phyloP scores from a whole-genome alignment of 2,113 vertebrate genomes.

The Kryptolebias marmoratus region DNA sequence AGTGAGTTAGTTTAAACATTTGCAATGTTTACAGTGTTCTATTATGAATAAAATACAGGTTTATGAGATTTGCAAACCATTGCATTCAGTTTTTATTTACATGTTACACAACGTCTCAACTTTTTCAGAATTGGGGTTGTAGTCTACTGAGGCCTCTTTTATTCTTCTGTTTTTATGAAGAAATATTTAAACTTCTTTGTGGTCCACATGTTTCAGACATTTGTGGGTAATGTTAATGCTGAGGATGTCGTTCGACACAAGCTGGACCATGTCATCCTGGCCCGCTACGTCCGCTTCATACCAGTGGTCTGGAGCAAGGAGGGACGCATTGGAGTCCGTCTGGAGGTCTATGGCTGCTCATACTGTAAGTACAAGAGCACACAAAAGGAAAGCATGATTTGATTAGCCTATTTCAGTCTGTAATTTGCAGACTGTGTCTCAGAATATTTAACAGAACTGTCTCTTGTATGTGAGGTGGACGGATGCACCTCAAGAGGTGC shows the following conservation, averaged over 20 bases:
- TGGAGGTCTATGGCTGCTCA: slow-evolving; percentile 91
- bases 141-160: too few relatives aligned
- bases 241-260: slow-evolving; percentile 88
- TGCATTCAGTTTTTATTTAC: too few relatives aligned
- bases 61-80: too few relatives aligned
- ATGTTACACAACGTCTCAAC: too few relatives aligned
- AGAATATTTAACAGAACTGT: too few relatives aligned
- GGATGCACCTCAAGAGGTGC: too few relatives aligned
- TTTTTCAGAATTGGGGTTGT: too few relatives aligned
- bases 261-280: slow-evolving; percentile 85
- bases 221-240: slow-evolving; percentile 91
- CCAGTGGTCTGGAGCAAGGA: slow-evolving; percentile 89
- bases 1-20: too few relatives aligned
- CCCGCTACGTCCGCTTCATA: slow-evolving; percentile 90
- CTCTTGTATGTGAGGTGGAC: too few relatives aligned
- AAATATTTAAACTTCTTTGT: not conserved
- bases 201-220: slow-evolving; percentile 81
- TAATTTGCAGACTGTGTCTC: not conserved
- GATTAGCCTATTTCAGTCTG: not conserved
- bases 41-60: too few relatives aligned
- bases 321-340: slow-evolving; percentile 89
- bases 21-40: too few relatives aligned
- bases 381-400: not conserved
- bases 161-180: too few relatives aligned
- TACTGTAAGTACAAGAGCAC: slow-evolving; percentile 84